Evolutionary conservation across 2,113 vertebrate species (phyloP).

Genomic region (Callipepla californica): DNA sequence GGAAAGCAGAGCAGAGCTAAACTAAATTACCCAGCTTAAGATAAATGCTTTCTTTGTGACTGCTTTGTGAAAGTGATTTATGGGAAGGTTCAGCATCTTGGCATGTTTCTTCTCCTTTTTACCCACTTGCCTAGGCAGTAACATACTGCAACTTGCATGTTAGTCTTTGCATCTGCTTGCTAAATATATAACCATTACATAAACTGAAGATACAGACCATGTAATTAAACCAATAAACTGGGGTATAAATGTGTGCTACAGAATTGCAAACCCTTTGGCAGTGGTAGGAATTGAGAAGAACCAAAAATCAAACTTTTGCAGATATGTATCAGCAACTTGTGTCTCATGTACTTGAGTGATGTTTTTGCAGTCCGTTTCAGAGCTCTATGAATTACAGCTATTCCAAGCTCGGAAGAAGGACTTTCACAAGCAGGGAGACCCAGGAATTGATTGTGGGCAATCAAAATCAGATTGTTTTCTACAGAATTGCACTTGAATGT

Average conservation of each 20-base stretch:
- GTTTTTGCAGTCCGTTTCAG: neutral
- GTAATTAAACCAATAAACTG: conserved; percentile 5
- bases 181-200: neutral
- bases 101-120: neutral
- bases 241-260: neutral
- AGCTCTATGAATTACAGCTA: neutral
- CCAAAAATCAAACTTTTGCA: neutral
- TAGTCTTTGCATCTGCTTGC: conserved; percentile 11
- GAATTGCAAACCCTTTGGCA: neutral
- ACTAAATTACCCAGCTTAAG: conserved; percentile 47
- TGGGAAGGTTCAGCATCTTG: conserved; percentile 14
- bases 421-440: neutral
- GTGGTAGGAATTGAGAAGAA: neutral
- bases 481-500: neutral
- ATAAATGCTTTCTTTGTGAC: conserved; percentile 60
- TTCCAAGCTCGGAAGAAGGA: neutral
- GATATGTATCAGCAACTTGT: neutral
- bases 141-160: neutral
- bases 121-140: neutral
- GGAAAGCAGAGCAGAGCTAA: conserved; percentile 39
- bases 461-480: neutral
- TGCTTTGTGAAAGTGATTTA: conserved; percentile 55
- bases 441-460: neutral
- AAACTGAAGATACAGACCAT: neutral
- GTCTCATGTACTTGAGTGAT: neutral